Evolutionary conservation across 2,888 invertebrate species (phyloP), one percentile per base, ranked within the genome.

Genomic region (Hirtodrosophila alboralis): DNA sequence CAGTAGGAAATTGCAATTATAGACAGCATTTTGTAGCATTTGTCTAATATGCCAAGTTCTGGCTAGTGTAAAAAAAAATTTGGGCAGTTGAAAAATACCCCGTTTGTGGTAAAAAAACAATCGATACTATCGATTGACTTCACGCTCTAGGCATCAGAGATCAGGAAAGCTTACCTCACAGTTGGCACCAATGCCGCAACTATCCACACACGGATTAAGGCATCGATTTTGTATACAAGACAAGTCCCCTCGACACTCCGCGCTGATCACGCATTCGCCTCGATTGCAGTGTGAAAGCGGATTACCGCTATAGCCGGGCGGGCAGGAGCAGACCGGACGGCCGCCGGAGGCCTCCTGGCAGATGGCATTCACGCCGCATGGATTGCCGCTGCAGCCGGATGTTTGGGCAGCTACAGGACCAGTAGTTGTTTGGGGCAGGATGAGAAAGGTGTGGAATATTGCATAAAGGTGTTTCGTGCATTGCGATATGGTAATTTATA

Each of bases 221-320:
- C 96, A 96, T 57, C 93, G 93, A 84, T 95, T 95, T 93, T 93
- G 88, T 96, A 97, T 14, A 94, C 93, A 78, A 93, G 92, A 6
- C 23, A 23, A 23, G 87, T 94, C 93, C 18, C 92, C 92, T 12
- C 94, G 92, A 86, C 96, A 97, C 86, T 97, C 96, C 54, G 93
- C 92, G 89, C 95, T 94, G 48, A 95, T 96, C 92, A 93, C 90
- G 85, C 95, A 95, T 86, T 95, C 95, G 43, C 94, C 95, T 69
- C 93, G 93, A 79, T 93, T 92, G 88, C 96, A 96, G 73, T 93
- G 92, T 1, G 92, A 91, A 59, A 95, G 91, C 0, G 96, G 96
- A 90, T 96, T 96, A 23, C 96, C 96, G 71, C 94, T 94, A 89
- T 96, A 93, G 0, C 96, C 94, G 7, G 95, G 93, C 68, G 95